Conservation (phyloP, 1,140 invertebrate genomes). For the Spodoptera litura region DNA sequence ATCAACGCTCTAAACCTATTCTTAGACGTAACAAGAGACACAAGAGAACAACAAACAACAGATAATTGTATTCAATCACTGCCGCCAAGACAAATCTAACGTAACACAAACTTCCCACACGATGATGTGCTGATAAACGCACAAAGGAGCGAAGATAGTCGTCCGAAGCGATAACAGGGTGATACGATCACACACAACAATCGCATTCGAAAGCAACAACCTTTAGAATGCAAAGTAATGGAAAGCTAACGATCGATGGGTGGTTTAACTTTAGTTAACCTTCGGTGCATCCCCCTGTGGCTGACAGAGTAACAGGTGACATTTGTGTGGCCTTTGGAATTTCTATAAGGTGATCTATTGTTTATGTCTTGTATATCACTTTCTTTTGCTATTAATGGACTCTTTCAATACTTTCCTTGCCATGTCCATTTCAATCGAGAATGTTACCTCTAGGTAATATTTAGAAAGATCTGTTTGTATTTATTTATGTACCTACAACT, state of each 20-base stretch:
- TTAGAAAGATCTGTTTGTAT: too few relatives aligned
- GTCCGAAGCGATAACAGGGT: constrained; percentile 41
- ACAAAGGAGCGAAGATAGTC: constrained; percentile 45
- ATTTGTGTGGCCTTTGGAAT: constrained; percentile 37
- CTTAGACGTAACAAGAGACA: neutral
- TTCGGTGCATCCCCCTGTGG: constrained; percentile 38
- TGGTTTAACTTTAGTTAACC: constrained; percentile 44
- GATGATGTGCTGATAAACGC: constrained; percentile 27
- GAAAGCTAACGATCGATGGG: constrained; percentile 54
- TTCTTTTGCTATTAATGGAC: neutral
- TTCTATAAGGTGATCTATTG: constrained; percentile 47
- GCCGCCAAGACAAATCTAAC: constrained; percentile 30
- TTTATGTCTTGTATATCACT: constrained; percentile 28
- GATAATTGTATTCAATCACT: constrained; percentile 11
- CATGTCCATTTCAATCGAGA: too few relatives aligned
- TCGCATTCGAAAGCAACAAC: constrained; percentile 74
- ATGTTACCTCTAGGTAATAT: too few relatives aligned
- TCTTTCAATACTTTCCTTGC: neutral
- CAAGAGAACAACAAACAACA: constrained; percentile 4
- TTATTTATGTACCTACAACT: too few relatives aligned
- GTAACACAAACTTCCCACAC: constrained; percentile 29
- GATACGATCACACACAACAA: constrained; percentile 69
- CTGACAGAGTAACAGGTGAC: constrained; percentile 6
- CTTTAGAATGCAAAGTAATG: constrained; percentile 67
- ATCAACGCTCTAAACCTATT: neutral